Evolutionary conservation across 64 coral and sea anemone species (phyloP).

Genomic region (Montipora cactus): DNA sequence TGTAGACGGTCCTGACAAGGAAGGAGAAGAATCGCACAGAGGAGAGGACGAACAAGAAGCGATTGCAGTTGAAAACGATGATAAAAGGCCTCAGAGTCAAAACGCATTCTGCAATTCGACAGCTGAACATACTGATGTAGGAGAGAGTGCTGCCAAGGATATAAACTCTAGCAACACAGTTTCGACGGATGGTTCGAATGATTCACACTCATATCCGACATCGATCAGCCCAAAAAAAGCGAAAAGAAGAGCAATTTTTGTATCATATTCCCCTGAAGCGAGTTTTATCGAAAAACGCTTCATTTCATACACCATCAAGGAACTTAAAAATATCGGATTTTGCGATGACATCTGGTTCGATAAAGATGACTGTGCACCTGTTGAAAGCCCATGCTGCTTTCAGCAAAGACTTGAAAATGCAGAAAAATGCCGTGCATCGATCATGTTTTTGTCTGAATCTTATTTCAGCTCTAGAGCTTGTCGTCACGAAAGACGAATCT

Average conservation of each 20-base stretch:
- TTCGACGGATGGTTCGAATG: conserved; percentile 2
- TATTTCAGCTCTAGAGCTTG: conserved; percentile 66
- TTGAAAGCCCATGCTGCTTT: conserved; percentile 61
- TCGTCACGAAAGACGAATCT: conserved; percentile 72
- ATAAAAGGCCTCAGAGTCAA: background rate
- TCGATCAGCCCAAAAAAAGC: conserved; percentile 63
- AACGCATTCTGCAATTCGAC: background rate
- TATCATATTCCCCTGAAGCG: conserved; percentile 83
- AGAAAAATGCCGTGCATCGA: conserved; percentile 89
- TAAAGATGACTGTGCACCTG: conserved; percentile 74
- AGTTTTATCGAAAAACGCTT: conserved; percentile 85
- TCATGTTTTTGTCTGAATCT: conserved; percentile 84
- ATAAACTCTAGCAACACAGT: conserved; percentile 20
- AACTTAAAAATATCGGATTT: conserved; percentile 96
- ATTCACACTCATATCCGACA: conserved; percentile 15
- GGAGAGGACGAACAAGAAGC: background rate
- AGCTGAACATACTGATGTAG: background rate
- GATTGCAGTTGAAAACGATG: background rate
- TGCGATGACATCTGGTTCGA: conserved; percentile 98
- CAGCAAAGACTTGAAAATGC: conserved; percentile 90
- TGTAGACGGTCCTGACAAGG: background rate
- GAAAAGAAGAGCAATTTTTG: conserved; percentile 88
- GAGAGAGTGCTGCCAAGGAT: background rate
- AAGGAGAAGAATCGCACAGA: background rate
- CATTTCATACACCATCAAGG: conserved; percentile 82